Conservation (phyloP, 1,140 invertebrate genomes). For the Nephila pilipes region DNA sequence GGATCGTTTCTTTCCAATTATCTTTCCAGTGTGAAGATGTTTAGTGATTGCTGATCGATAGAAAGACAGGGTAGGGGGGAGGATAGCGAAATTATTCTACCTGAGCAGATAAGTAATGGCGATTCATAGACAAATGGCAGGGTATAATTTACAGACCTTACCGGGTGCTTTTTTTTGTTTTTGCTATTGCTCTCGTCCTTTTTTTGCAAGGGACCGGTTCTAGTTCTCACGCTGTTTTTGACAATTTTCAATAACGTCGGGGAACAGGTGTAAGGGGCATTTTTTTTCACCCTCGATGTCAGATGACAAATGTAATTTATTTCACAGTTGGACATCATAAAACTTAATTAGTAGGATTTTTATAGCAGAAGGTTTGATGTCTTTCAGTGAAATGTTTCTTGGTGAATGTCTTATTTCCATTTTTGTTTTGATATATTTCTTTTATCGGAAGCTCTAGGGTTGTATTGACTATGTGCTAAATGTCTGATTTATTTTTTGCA, state of each 20-base stretch:
- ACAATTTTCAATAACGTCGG: conserved; percentile 35
- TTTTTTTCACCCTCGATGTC: background rate
- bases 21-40: conserved; percentile 2
- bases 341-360: conserved; percentile 41
- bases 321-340: conserved; percentile 48
- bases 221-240: conserved; percentile 37
- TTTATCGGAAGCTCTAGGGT: too few species aligned
- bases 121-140: conserved; percentile 37
- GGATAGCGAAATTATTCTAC: conserved; percentile 40
- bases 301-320: conserved; percentile 44
- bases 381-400: background rate
- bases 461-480: too few species aligned
- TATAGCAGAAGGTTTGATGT: background rate
- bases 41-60: conserved; percentile 51
- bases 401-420: too few species aligned
- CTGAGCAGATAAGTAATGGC: conserved; percentile 42
- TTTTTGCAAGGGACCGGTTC: conserved; percentile 21
- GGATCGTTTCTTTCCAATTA: conserved; percentile 38
- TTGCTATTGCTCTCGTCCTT: background rate
- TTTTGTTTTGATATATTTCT: too few species aligned
- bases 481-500: too few species aligned
- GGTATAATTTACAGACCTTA: conserved; percentile 42
- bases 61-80: background rate
- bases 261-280: conserved; percentile 2
- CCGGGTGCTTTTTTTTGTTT: background rate